phyloP scores from a whole-genome alignment of 2,888 invertebrate genomes.

The Brenthis daphne region DNA sequence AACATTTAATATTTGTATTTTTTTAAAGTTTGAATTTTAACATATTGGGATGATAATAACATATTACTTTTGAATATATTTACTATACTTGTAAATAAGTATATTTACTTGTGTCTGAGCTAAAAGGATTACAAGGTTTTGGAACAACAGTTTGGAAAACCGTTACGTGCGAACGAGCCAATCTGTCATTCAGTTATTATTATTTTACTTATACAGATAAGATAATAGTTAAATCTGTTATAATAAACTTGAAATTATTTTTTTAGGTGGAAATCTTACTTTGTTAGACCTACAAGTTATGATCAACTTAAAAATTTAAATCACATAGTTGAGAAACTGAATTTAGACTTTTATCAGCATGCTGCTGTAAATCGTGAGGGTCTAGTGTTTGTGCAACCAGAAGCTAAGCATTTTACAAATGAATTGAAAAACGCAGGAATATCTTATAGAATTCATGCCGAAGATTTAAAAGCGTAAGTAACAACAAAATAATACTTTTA shows the following conservation, averaged over 20 bases:
- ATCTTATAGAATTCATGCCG: slow-evolving; percentile 8
- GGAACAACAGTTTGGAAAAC: no score
- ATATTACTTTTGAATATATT: no score
- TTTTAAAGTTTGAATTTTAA: background rate
- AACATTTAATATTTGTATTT: background rate
- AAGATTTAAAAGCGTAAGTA: slow-evolving; percentile 10
- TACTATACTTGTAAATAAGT: no score
- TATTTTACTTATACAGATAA: no score
- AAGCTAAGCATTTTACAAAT: background rate
- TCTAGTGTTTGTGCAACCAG: background rate
- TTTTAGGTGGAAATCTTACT: slow-evolving; percentile 8
- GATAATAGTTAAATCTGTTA: no score
- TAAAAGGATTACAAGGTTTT: no score
- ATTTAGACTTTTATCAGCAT: slow-evolving; percentile 4
- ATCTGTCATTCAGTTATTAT: no score
- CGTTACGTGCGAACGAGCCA: no score
- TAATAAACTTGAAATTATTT: background rate
- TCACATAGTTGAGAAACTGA: background rate
- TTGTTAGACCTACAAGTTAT: background rate
- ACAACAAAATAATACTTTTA: background rate
- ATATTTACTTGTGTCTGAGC: no score
- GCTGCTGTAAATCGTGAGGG: slow-evolving; percentile 7
- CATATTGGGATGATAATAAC: no score
- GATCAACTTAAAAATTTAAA: background rate
- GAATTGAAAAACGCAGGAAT: background rate